Conservation (phyloP, 2,888 invertebrate genomes). For the Heliconius sara region DNA sequence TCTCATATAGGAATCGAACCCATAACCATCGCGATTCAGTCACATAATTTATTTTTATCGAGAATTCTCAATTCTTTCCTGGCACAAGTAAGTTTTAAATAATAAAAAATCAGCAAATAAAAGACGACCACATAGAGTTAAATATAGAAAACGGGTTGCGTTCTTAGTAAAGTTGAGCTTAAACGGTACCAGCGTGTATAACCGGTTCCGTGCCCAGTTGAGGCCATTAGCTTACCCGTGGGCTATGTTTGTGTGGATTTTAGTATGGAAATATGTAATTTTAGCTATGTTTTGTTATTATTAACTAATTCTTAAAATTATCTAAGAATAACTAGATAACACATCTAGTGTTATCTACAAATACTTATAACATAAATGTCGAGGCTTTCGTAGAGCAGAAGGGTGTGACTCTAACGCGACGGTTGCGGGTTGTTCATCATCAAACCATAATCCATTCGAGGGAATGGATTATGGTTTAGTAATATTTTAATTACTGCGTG, state of each 20-base stretch:
- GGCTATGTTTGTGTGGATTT: background rate
- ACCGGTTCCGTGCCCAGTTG: conserved; percentile 6
- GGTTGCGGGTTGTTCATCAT: too few relatives aligned
- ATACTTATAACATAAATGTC: too few relatives aligned
- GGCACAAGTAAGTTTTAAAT: background rate
- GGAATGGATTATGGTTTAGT: too few relatives aligned
- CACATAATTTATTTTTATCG: too few relatives aligned
- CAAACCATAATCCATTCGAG: too few relatives aligned
- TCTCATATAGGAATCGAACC: background rate
- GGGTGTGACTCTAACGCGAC: too few relatives aligned
- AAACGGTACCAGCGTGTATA: background rate
- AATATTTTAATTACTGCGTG: too few relatives aligned
- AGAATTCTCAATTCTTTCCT: background rate
- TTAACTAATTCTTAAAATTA: background rate
- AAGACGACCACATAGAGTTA: background rate
- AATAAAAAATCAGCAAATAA: background rate
- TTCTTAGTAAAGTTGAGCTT: background rate
- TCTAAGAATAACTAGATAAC: too few relatives aligned
- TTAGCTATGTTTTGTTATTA: background rate
- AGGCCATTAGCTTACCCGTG: conserved; percentile 10
- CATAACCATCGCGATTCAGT: background rate
- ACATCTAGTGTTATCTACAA: too few relatives aligned
- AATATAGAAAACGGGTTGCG: conserved; percentile 16
- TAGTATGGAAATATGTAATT: background rate
- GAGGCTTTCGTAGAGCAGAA: too few relatives aligned